Conservation (phyloP, 2,113 vertebrate genomes). For the Aspidoscelis tigris region DNA sequence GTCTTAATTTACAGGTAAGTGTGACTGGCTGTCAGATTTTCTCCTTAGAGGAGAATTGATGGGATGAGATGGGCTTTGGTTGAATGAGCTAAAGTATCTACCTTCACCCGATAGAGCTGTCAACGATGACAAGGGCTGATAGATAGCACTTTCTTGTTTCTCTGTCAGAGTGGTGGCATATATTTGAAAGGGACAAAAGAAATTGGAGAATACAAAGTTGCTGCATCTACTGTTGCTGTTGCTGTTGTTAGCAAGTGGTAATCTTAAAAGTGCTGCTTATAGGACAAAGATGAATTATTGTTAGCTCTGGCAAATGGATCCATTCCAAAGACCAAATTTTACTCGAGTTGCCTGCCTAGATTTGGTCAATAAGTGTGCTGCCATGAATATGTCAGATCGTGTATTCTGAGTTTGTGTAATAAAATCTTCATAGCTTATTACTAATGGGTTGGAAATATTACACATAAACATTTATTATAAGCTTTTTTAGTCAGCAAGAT, state of each 20-base stretch:
- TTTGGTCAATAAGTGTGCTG: neutral
- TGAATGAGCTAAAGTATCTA: neutral
- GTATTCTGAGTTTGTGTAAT: neutral
- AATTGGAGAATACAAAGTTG: slow-evolving; percentile 5
- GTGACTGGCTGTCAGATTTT: slow-evolving; percentile 19
- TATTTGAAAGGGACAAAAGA: slow-evolving; percentile 17
- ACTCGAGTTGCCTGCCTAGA: neutral
- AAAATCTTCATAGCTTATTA: neutral
- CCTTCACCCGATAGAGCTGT: slow-evolving; percentile 22
- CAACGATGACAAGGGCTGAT: slow-evolving; percentile 47
- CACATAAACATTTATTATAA: neutral
- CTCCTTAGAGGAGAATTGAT: slow-evolving; percentile 1
- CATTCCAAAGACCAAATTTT: neutral
- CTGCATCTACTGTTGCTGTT: slow-evolving; percentile 33
- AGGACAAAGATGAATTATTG: neutral
- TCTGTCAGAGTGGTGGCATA: slow-evolving; percentile 48
- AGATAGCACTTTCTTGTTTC: slow-evolving; percentile 50
- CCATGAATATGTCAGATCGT: neutral
- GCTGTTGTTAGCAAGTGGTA: neutral
- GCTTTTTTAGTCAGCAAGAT: neutral
- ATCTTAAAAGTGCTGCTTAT: neutral
- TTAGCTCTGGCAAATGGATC: neutral
- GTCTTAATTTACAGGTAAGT: slow-evolving; percentile 97
- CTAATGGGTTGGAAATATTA: neutral
- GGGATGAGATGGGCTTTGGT: neutral